phyloP scores from a whole-genome alignment of 2,797 vertebrate genomes.

The Mareca strepera region DNA sequence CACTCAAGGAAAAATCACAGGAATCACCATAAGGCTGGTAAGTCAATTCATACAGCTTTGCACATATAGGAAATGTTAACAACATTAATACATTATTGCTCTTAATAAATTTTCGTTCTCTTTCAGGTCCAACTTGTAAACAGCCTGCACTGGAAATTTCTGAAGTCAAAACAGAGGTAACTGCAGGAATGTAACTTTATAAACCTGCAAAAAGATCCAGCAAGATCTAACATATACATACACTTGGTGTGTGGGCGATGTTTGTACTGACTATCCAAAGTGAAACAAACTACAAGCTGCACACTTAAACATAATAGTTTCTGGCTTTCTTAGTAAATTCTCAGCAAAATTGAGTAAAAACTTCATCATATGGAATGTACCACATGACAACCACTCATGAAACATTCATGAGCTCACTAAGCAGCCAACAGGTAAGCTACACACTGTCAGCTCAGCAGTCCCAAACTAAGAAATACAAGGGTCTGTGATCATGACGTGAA shows the following conservation, averaged over 20 bases:
- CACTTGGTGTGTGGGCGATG: neutral
- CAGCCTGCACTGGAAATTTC: slow-evolving; percentile 34
- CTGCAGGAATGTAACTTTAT: slow-evolving; percentile 1
- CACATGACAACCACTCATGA: rapidly evolving
- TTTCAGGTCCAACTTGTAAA: slow-evolving; percentile 19
- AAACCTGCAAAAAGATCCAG: neutral
- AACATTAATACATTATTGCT: neutral
- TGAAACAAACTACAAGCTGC: neutral
- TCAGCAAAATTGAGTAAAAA: neutral
- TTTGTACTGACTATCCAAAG: neutral
- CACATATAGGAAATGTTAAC: neutral
- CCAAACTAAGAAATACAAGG: neutral
- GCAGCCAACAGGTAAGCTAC: neutral
- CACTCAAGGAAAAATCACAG: neutral
- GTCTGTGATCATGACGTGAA: neutral
- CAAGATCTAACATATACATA: neutral
- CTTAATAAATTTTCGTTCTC: neutral
- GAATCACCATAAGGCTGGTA: neutral
- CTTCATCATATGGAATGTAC: neutral
- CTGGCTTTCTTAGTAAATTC: neutral
- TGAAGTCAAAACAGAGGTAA: slow-evolving; percentile 54
- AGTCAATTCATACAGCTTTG: neutral
- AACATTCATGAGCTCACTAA: neutral
- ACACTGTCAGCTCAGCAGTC: rapidly evolving
- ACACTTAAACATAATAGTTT: neutral